Evolutionary conservation across 2,888 invertebrate species (phyloP), one percentile per base, ranked within the genome.

Genomic region (Watsonalla binaria): DNA sequence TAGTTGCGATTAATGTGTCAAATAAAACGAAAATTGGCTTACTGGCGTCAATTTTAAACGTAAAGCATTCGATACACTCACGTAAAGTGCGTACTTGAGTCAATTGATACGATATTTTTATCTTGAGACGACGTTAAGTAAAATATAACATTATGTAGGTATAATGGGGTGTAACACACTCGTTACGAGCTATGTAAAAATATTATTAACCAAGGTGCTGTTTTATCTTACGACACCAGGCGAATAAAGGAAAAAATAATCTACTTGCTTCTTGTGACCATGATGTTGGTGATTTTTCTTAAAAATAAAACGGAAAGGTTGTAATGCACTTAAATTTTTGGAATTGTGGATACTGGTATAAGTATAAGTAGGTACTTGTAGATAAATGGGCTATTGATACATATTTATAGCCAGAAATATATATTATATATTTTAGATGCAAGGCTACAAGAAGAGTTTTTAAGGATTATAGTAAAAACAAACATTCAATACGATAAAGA

Each of bases 221-320:
- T 58, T 66, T 68, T 76, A 71, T 73, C 75, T 77, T 72, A 76
- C 72, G 64, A 72, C 72, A 68, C 64, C 65, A 71, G 70, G 70
- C 58, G 77, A 76, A 76, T 77, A 79, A 78, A 76, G 76, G 78
- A 82, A 74, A 79, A 77, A 80, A 78, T 84, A 80, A 82, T 82
- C 76, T 75, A 64, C 68, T 62, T 58, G 55, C 63, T 65, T 69
- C 50, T 24, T 62, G 70, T 72, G 65, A 59, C 78, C 74, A 79
- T 62, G 54, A 52, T 64, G n/a, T 66, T 55, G 45, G 6, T 45
- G 15, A 6, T 37, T 53, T 45, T 52, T 51, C 11, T 46, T 46
- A 46, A 24, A 15, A 2, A 46, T 7, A 8, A 15, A 46, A 42
- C 2, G 11, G 11, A 1, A 42, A 42, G 11, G 42, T 42, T 42